A percentile compares a stretch with the other conserved stretches of the same genome.
These are phyloP conservation scores for Crocodylus rhombifer DNA, from an alignment of 2,797 vertebrate genomes.

Conservation along the genomic window DNA sequence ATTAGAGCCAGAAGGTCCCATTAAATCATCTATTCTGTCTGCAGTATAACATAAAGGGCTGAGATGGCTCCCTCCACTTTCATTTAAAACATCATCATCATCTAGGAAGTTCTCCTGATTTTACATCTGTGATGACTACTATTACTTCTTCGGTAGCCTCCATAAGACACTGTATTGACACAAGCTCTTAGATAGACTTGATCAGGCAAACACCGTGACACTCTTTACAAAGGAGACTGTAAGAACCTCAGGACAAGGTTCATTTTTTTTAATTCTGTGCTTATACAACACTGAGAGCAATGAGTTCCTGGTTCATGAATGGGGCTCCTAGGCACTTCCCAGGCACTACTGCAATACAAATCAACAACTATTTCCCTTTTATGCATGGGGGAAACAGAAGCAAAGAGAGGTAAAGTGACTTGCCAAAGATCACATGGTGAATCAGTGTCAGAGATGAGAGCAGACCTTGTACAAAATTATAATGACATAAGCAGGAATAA, in stretches of 20 bases:
- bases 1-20: background rate
- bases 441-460: background rate
- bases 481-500: background rate
- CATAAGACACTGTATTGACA: background rate
- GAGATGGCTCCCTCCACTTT: background rate
- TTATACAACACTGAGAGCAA: fast-evolving
- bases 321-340: fast-evolving
- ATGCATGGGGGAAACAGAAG: background rate
- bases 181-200: background rate
- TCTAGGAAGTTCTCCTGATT: background rate
- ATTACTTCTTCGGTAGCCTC: background rate
- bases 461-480: fast-evolving
- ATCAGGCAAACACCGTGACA: background rate
- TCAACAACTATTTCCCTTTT: background rate
- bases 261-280: background rate
- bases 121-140: background rate
- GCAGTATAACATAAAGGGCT: background rate
- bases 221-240: fast-evolving
- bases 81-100: background rate
- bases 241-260: fast-evolving
- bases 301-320: background rate
- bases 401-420: fast-evolving
- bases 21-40: background rate
- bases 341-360: fast-evolving
- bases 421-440: background rate